Base-by-base conservation (phyloP, 64 coral and sea anemone genomes). In the Montipora sp. region DNA sequence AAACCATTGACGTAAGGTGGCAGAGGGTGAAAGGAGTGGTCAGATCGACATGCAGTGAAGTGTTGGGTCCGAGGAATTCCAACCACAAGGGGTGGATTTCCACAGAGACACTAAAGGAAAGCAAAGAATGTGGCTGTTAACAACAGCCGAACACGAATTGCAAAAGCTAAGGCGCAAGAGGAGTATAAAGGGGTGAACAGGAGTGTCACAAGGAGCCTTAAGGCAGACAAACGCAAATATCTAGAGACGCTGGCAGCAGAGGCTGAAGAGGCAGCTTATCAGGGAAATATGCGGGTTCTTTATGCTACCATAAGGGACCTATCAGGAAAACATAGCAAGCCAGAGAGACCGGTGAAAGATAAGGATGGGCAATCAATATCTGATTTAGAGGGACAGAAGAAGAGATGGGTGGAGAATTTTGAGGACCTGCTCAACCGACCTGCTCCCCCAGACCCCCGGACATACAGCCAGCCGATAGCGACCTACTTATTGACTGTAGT, bases 181-280 rank as follows among this genome's bases (percentile, higher is more conserved):
- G 65, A 61, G 20, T 68, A 47, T 16, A 14, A 46, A 18, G 63
- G 44, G 11, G 67, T 13, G 23, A 70, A 61, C 27, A 50, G 15
- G 59, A 12, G 49, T 14, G 47, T n/a, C 48, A 6, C 20, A 21
- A 46, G 75, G 47, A 90, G 47, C 8, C 27, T 80, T 21, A 90
- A 55, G 55, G 19, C 15, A 20, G 88, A 91, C 78, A 91, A 91
- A 75, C 58, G 89, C 65, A n/a, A 36, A 4, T 71, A 91, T 51
- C 53, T 66, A 22, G 50, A 90, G 36, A 0, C 24, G 15, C 49
- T 80, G 59, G 76, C 76, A 68, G 19, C 59, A 80, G 51, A 81
- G 77, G 88, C 77, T 49, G 88, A 80, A 53, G 77, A 90, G 47
- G 75, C 77, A 36, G 76, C 77, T 67, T 9, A 18, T 36, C 27